A percentile compares a stretch with the other conserved stretches of the same genome.
Evolutionary conservation across 2,888 invertebrate species (phyloP).

Genomic region (Ormia ochracea): DNA sequence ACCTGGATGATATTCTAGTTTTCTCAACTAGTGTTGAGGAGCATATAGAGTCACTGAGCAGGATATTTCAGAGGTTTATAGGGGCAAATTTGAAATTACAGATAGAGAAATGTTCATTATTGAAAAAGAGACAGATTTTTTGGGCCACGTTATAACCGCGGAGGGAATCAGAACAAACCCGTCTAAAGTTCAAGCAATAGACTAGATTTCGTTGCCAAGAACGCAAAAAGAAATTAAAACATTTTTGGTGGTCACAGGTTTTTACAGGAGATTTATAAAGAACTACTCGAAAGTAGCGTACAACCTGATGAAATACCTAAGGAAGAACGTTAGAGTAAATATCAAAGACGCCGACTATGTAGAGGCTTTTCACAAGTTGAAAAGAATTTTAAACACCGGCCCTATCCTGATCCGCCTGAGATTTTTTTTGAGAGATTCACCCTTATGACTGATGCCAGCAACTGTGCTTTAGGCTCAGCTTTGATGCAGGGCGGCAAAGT

Average conservation of each 20-base stretch:
- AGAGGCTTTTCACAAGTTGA: neutral
- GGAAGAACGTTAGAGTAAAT: neutral
- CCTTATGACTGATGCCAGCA: constrained; percentile 1
- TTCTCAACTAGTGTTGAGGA: constrained; percentile 9
- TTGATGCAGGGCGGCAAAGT: neutral
- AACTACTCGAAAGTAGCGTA: neutral
- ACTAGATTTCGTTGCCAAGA: neutral
- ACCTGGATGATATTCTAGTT: constrained; percentile 18
- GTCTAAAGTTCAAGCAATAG: neutral
- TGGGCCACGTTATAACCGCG: neutral
- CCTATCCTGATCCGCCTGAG: constrained; percentile 46
- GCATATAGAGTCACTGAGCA: neutral
- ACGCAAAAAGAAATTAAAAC: neutral
- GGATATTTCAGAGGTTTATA: neutral
- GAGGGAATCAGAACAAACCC: neutral
- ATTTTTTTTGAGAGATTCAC: constrained; percentile 47
- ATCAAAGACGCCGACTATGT: neutral
- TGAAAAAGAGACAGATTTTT: neutral
- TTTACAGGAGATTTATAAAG: neutral
- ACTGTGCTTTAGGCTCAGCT: constrained; percentile 12
- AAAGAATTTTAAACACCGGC: neutral
- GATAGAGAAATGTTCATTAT: neutral
- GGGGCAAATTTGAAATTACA: neutral
- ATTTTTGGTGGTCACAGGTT: too few species aligned
- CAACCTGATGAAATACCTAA: neutral